Percentiles rank a stretch among this genome's conserved stretches.
Conservation (phyloP, 1,140 invertebrate species). For the Drosophila rhopaloa region DNA sequence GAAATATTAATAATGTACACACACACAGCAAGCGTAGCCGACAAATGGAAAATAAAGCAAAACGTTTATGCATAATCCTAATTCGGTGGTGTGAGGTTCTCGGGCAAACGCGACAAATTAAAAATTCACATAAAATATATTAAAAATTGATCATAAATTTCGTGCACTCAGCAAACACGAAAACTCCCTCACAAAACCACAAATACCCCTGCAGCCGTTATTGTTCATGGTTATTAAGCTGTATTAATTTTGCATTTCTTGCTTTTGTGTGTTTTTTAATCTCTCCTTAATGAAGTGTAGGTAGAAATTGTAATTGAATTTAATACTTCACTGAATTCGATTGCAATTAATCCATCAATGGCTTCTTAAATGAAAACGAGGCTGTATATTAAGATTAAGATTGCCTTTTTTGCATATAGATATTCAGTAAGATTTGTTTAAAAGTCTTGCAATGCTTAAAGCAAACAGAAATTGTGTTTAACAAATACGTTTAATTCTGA, state of each 20-base stretch:
- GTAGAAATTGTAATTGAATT: constrained; percentile 36
- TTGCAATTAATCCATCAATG: constrained; percentile 24
- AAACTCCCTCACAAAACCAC: constrained; percentile 17
- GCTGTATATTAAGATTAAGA: not conserved
- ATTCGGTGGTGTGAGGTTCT: constrained; percentile 41
- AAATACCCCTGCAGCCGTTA: constrained; percentile 2
- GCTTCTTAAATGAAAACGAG: not conserved
- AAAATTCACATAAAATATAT: constrained; percentile 67
- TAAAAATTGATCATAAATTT: constrained; percentile 69
- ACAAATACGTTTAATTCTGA: too few species aligned
- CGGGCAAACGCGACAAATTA: constrained; percentile 44
- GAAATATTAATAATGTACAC: constrained; percentile 60
- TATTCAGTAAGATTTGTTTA: too few species aligned
- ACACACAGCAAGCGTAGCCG: constrained; percentile 17
- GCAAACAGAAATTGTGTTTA: too few species aligned
- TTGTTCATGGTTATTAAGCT: constrained; percentile 40
- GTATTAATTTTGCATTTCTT: constrained; percentile 12
- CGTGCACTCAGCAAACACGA: constrained; percentile 29
- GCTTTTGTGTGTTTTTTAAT: constrained; percentile 25
- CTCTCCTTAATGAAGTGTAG: constrained; percentile 38
- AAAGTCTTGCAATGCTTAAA: too few species aligned
- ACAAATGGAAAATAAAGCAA: constrained; percentile 48
- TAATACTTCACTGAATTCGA: constrained; percentile 16
- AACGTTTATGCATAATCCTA: constrained; percentile 48
- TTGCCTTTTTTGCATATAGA: not conserved